Base-by-base conservation (phyloP, 2,888 invertebrate species). In the Villa cingulata region DNA sequence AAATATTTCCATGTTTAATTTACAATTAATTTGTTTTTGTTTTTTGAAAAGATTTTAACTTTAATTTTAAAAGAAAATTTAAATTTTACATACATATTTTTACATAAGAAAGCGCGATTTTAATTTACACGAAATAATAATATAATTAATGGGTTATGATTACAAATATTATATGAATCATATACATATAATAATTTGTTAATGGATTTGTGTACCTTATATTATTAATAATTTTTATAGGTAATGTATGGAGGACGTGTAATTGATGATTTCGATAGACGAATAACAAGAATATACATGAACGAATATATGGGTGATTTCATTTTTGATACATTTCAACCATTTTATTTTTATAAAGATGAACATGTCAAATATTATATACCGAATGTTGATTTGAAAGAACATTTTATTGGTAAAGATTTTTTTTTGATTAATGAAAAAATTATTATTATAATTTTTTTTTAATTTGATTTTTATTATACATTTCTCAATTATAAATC, bases 171-270 rank as follows among this genome's bases (percentile, higher is more conserved):
- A n/a, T n/a, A n/a, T n/a, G n/a, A n/a, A n/a, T n/a, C n/a, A n/a
- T n/a, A n/a, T n/a, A n/a, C n/a, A n/a, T n/a, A n/a, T n/a, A n/a
- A n/a, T n/a, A n/a, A n/a, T n/a, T n/a, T n/a, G n/a, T n/a, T n/a
- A n/a, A n/a, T n/a, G n/a, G n/a, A n/a, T n/a, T n/a, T n/a, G n/a
- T n/a, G n/a, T n/a, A n/a, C n/a, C n/a, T n/a, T n/a, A n/a, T n/a
- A n/a, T n/a, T n/a, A n/a, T n/a, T 23, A 6, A 23, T 23, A 23
- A 23, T 23, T 23, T n/a, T n/a, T n/a, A n/a, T 52, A 86, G 84
- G 86, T 92, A 23, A 92, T 94, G 88, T 94, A 94, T 63, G 94
- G 94, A 23, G 94, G 94, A 1, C 77, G 91, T 45, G 88, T 94
- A 32, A 92, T 91, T 55, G 92, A 94, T 65, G 82, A 86, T 64